Conservation (phyloP, 2,797 vertebrate species). For the Anguilla anguilla region DNA sequence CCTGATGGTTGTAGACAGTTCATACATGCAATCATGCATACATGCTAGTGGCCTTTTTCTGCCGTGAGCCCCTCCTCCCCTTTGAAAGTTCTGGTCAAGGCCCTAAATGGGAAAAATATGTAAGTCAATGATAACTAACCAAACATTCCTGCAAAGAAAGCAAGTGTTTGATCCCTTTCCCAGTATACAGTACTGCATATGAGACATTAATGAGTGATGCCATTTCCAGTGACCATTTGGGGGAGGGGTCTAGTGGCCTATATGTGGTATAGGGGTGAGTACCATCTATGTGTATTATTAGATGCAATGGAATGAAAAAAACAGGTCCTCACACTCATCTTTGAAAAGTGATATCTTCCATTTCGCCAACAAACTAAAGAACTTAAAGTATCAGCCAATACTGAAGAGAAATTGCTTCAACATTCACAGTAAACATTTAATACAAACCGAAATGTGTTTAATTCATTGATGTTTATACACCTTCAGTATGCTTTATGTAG, state of each 20-base stretch:
- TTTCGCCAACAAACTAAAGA: no score
- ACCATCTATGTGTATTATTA: no score
- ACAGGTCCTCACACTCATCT: no score
- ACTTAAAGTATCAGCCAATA: no score
- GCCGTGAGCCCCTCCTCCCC: not conserved
- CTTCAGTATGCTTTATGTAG: not conserved
- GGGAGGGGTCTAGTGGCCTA: not conserved
- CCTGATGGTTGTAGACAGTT: not conserved
- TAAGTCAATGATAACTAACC: not conserved
- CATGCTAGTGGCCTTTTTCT: not conserved
- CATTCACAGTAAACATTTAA: not conserved
- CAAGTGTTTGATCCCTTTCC: not conserved
- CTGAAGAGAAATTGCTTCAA: no score
- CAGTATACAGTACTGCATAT: not conserved
- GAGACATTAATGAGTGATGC: not conserved
- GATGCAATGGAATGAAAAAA: no score
- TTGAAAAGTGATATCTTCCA: no score
- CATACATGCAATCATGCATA: no score
- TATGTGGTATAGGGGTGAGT: not conserved
- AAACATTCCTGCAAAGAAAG: not conserved
- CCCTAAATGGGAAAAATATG: not conserved
- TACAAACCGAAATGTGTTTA: not conserved
- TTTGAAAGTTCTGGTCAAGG: not conserved
- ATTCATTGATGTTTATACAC: not conserved
- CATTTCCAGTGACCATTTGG: not conserved